Evolutionary conservation across 1,140 invertebrate species (phyloP), one percentile per base, ranked within the genome.

Genomic region (Cotesia glomerata): DNA sequence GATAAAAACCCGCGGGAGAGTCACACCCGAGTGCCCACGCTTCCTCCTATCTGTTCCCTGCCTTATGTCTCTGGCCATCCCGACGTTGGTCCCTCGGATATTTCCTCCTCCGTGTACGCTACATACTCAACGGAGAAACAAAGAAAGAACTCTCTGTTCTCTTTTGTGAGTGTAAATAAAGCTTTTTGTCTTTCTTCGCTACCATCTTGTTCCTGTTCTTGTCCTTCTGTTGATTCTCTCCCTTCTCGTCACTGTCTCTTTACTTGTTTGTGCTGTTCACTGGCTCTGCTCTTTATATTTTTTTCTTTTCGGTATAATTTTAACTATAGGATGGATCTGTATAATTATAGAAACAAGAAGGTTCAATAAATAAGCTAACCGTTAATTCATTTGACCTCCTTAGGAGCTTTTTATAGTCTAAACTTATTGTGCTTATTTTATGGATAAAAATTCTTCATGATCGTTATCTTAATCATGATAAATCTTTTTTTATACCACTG

Each of bases 1-100:
- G 77, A 78, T 76, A 74, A 77, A 80, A 79, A 81, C 82, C 84
- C 83, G 81, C 83, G 82, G 82, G 84, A 85, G 82, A 84, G 85
- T 86, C 83, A 86, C 85, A 86, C 84, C 82, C 78, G 82, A 87
- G 85, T 84, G 85, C 85, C 79, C 82, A 83, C 85, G 84, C 81
- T 87, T 87, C 85, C 85, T 86, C 82, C 86, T 83, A 85, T 85
- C 81, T 84, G 78, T 82, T 71, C 71, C 69, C 32, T 64, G 54
- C 74, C 75, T 74, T 74, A 51, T 74, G 72, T 75, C 74, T 75
- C 65, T 45, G 68, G 65, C 54, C 63, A 67, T 63, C 71, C 64
- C 71, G 18, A 68, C 66, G 52, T 59, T 68, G 52, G 71, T 64
- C 62, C 51, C 62, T 58, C 32, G n/a, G 52, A 34, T 69, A 61